A percentile compares a stretch with the other conserved stretches of the same genome.
phyloP scores from a whole-genome alignment of 2,113 vertebrate genomes.

The Monopterus albus region DNA sequence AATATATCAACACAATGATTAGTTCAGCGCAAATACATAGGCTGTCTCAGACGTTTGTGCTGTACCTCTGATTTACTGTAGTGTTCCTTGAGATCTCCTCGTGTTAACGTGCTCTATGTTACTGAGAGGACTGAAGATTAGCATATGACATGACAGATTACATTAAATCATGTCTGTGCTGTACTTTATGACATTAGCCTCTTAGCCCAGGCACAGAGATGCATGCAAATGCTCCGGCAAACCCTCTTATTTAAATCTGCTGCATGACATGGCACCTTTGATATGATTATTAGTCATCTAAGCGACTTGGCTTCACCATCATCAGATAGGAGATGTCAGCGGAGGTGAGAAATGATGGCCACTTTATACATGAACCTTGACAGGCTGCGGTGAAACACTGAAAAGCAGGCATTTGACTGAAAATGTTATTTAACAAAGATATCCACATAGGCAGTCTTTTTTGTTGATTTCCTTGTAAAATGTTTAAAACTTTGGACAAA shows the following conservation, averaged over 20 bases:
- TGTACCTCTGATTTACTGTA: constrained; percentile 85
- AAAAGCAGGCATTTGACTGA: constrained; percentile 33
- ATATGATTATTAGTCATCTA: constrained; percentile 99
- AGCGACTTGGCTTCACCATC: constrained; percentile 94
- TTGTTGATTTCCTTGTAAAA: neutral
- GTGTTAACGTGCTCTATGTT: constrained; percentile 52
- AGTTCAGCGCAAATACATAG: neutral
- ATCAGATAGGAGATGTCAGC: constrained; percentile 93
- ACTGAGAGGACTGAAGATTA: constrained; percentile 93
- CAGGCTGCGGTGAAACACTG: constrained; percentile 66
- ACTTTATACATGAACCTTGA: constrained; percentile 90
- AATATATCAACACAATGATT: neutral
- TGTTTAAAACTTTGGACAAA: neutral
- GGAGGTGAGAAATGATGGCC: constrained; percentile 92
- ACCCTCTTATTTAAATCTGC: constrained; percentile 99
- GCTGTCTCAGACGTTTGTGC: constrained; percentile 87
- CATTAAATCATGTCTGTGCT: constrained; percentile 96
- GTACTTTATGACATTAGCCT: constrained; percentile 98
- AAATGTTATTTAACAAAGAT: constrained; percentile 40
- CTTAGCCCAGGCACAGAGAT: constrained; percentile 93
- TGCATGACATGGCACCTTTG: constrained; percentile 97
- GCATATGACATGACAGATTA: constrained; percentile 99
- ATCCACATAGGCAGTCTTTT: neutral
- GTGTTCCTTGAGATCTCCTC: constrained; percentile 52
- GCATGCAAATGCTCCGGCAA: constrained; percentile 98